These are phyloP conservation scores for Leuciscus waleckii DNA, from an alignment of 2,797 vertebrate genomes.

Conservation along the genomic window DNA sequence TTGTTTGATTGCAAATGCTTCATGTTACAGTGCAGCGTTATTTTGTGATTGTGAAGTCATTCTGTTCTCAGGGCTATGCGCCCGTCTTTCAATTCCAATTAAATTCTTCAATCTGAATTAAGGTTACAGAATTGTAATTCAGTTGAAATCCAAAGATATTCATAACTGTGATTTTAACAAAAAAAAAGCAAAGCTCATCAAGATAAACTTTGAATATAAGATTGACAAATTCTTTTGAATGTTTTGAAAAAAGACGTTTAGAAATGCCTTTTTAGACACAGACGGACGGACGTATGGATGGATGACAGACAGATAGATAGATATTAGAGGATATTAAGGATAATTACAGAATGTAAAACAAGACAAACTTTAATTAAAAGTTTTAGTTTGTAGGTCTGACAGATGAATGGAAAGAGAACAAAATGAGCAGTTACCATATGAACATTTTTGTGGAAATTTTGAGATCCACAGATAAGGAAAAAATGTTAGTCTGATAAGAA, in stretches of 20 bases:
- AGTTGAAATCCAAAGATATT: not conserved
- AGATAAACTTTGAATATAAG: not conserved
- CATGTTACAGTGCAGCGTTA: not conserved
- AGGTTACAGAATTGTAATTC: not conserved
- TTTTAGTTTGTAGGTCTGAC: no score
- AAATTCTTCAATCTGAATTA: not conserved
- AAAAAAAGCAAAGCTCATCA: not conserved
- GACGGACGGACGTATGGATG: not conserved
- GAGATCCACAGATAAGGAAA: not conserved
- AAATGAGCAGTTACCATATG: no score
- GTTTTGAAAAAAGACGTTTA: not conserved
- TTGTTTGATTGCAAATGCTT: conserved; percentile 15
- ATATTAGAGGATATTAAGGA: no score
- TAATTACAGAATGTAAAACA: no score
- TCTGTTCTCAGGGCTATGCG: not conserved
- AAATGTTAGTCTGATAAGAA: not conserved
- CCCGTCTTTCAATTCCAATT: not conserved
- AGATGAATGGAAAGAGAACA: no score
- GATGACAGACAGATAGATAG: no score
- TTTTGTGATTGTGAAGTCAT: not conserved
- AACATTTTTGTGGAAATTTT: no score
- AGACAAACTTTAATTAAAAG: no score
- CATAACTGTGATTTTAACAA: not conserved
- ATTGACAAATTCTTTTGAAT: not conserved
- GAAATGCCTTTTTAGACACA: not conserved